These are phyloP conservation scores for Myrmecobius fasciatus DNA, from an alignment of 2,113 vertebrate genomes.

Conservation along the genomic window DNA sequence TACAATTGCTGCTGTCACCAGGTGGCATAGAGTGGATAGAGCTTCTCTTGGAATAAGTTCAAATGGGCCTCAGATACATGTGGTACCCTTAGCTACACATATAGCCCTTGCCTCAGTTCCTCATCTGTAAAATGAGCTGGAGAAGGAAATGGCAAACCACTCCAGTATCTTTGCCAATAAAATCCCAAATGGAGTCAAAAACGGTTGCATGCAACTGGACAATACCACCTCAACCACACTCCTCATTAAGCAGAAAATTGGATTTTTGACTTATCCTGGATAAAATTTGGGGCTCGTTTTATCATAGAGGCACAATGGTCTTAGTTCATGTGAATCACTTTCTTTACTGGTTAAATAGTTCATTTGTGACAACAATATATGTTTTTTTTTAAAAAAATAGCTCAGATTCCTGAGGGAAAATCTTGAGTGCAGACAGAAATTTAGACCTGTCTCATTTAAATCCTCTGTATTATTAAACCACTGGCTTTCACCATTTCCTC, in stretches of 20 bases:
- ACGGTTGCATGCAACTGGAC: background rate
- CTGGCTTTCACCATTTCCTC: background rate
- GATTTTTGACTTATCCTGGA: background rate
- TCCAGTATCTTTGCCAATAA: background rate
- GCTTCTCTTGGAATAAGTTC: background rate
- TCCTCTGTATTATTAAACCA: background rate
- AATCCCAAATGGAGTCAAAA: background rate
- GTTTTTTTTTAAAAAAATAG: background rate
- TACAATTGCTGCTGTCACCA: background rate
- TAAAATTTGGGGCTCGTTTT: background rate
- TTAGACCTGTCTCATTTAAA: background rate
- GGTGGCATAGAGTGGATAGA: too few relatives aligned
- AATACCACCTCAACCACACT: background rate
- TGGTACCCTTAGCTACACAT: background rate
- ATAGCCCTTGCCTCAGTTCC: background rate
- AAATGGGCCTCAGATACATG: background rate
- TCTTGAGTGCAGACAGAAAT: background rate
- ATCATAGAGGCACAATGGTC: background rate
- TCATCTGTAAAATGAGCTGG: background rate
- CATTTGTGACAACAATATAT: background rate
- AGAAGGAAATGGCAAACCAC: background rate
- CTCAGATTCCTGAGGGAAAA: background rate
- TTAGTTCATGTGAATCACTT: background rate
- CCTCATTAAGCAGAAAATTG: background rate
- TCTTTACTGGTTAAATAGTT: background rate